Evolutionary conservation across 2,888 invertebrate genomes (phyloP).

Genomic region (Tetramorium bicarinatum): DNA sequence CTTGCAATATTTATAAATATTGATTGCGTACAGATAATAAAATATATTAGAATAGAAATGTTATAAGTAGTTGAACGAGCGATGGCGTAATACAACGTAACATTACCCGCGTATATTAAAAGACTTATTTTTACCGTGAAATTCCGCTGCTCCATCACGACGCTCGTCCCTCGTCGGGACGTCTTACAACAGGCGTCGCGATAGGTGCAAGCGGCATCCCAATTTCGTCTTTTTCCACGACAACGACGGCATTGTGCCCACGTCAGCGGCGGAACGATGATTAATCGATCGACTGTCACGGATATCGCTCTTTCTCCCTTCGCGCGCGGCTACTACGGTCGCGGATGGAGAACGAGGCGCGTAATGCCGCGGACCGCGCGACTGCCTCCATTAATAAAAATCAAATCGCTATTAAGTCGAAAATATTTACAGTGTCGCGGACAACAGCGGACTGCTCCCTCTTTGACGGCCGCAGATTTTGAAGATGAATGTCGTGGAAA

Average conservation of each 20-base stretch:
- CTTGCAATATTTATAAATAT: constrained; percentile 6
- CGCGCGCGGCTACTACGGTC: constrained; percentile 61
- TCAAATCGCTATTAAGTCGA: constrained; percentile 79
- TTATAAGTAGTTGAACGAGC: neutral
- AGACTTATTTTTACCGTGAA: constrained; percentile 12
- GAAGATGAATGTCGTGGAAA: constrained; percentile 20
- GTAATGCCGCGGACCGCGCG: constrained; percentile 62
- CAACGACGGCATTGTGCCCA: constrained; percentile 69
- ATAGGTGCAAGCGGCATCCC: constrained; percentile 43
- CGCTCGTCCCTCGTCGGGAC: neutral
- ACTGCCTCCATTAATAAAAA: constrained; percentile 82
- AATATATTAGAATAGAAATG: neutral
- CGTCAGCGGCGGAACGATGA: constrained; percentile 67
- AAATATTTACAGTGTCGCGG: constrained; percentile 75
- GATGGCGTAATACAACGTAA: neutral
- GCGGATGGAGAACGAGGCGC: constrained; percentile 55
- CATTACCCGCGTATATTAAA: neutral
- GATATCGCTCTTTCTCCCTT: constrained; percentile 55
- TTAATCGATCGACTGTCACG: constrained; percentile 68
- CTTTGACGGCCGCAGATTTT: neutral
- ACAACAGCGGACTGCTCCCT: constrained; percentile 22
- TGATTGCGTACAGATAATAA: neutral
- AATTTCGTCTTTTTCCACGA: constrained; percentile 58
- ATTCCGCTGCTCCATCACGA: constrained; percentile 3
- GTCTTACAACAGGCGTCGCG: constrained; percentile 10